Base-by-base conservation (phyloP, 2,888 invertebrate species). In the Plebejus melissa region DNA sequence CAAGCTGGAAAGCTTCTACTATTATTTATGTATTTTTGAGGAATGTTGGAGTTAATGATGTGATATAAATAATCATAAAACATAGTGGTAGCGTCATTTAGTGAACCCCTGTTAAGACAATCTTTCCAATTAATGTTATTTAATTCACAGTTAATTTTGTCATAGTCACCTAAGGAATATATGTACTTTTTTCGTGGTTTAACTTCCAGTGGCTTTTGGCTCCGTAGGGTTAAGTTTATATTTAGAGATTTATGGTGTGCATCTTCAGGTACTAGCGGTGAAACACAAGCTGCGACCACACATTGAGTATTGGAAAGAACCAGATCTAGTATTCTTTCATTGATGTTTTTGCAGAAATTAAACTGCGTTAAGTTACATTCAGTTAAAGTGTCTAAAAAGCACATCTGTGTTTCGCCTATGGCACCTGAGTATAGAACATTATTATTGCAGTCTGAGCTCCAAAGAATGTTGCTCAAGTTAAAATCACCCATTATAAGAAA, bases 401-500 rank as follows among this genome's bases (percentile, higher is more conserved):
- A n/a, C 13, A 54, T 54, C 41, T 41, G 41, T 7, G 32, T 11
- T 11, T 76, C 72, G 32, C 72, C 75, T 36, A 32, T n/a, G 0
- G 54, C 69, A 16, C 71, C 65, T 4, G 36, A 22, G 38, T 4
- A 46, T n/a, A 69, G 76, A 36, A 60, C 11, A n/a, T 5, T 22
- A 60, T 54, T 6, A 7, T 36, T 13, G 46, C 32, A 32, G 7
- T 74, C 69, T 6, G 38, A 13, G 0, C 9, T 16, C 76, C 76
- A 76, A 5, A 1, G 38, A 38, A 77, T 36, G 69, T 77, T 76
- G 36, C 69, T 50, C 22, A 76, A 36, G 60, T 76, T 77, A 70
- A 77, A 77, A 70, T 77, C 75, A 16, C 77, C 75, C 41, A 77
- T 38, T 36, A 77, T 76, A 4, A 77, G 7, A 60, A 74, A 75